Evolutionary conservation across 1,140 invertebrate species (phyloP), one percentile per base, ranked within the genome.

Genomic region (Eriocheir sinensis): DNA sequence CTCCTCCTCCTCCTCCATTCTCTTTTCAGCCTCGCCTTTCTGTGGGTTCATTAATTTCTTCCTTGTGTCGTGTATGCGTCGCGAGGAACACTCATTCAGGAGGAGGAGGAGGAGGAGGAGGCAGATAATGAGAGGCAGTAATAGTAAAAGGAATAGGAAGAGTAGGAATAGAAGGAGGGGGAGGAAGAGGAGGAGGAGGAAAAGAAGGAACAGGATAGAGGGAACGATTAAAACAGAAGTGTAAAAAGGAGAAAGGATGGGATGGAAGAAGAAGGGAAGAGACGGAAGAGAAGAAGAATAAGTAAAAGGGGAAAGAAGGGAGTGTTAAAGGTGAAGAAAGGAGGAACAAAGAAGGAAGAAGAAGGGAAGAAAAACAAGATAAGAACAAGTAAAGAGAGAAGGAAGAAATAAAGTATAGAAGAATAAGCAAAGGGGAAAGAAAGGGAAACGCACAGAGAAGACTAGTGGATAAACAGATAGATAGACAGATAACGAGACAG

Each of bases 91-190:
- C 44, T 48, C 15, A 48, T 48, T 48, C 44, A 21, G 60, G 60
- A 72, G 60, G 60, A 72, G 60, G 60, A 72, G 60, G 53, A 72
- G 53, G 60, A 72, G 60, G 60, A 72, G 60, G 60, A 72, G 60
- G 27, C 27, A n/a, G 27, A 72, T 21, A n/a, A 72, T 2, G 60
- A 72, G 60, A n/a, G n/a, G n/a, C 21, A 0, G n/a, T n/a, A n/a
- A n/a, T n/a, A n/a, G n/a, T n/a, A n/a, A n/a, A n/a, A n/a, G n/a
- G n/a, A n/a, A n/a, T n/a, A 72, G 60, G 60, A 53, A n/a, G 60
- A 72, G 60, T 21, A 72, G 60, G 60, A 72, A n/a, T 21, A 72
- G 60, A n/a, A 72, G 60, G 60, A 72, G 60, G 60, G n/a, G 60
- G 60, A 72, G 60, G 53, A 72, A 21, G 60, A 72, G 60, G 60